Conservation (phyloP, 2,797 vertebrate species). For the Hyperoplus lanceolatus region DNA sequence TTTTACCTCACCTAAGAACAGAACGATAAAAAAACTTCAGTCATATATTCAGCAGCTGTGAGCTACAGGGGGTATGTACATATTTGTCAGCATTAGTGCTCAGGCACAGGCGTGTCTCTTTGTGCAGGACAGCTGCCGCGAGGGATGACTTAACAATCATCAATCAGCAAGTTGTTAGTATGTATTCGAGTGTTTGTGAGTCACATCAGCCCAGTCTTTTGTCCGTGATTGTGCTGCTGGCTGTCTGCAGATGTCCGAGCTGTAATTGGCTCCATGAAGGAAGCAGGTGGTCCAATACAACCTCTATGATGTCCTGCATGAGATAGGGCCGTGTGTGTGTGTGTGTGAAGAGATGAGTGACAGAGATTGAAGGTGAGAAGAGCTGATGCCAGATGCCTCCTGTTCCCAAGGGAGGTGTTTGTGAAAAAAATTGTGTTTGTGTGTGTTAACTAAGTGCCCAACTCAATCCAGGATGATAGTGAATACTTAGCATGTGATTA, state of each 20-base stretch:
- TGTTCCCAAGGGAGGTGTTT: slow-evolving; percentile 34
- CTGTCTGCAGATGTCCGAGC: slow-evolving; percentile 73
- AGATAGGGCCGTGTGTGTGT: slow-evolving; percentile 29
- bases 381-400: slow-evolving; percentile 48
- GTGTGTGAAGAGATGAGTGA: slow-evolving; percentile 57
- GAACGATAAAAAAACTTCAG: background rate
- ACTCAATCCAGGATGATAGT: slow-evolving; percentile 52
- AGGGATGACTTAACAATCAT: slow-evolving; percentile 69
- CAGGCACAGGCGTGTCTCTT: slow-evolving; percentile 55
- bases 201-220: slow-evolving; percentile 68
- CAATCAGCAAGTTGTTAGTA: slow-evolving; percentile 66
- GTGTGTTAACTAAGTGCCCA: slow-evolving; percentile 54
- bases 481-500: slow-evolving; percentile 65
- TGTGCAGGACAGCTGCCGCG: slow-evolving; percentile 69
- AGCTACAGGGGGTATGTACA: slow-evolving; percentile 31
- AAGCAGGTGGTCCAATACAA: slow-evolving; percentile 74
- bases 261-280: slow-evolving; percentile 70
- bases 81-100: slow-evolving; percentile 40
- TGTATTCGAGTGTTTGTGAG: slow-evolving; percentile 43
- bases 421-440: slow-evolving; percentile 5
- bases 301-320: slow-evolving; percentile 56
- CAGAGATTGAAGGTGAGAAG: slow-evolving; percentile 66
- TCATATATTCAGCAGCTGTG: slow-evolving; percentile 36
- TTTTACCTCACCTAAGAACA: background rate
- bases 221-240: slow-evolving; percentile 48